Evolutionary conservation across 2,888 invertebrate species (phyloP), one percentile per base, ranked within the genome.

Genomic region (Oscheius sp.): DNA sequence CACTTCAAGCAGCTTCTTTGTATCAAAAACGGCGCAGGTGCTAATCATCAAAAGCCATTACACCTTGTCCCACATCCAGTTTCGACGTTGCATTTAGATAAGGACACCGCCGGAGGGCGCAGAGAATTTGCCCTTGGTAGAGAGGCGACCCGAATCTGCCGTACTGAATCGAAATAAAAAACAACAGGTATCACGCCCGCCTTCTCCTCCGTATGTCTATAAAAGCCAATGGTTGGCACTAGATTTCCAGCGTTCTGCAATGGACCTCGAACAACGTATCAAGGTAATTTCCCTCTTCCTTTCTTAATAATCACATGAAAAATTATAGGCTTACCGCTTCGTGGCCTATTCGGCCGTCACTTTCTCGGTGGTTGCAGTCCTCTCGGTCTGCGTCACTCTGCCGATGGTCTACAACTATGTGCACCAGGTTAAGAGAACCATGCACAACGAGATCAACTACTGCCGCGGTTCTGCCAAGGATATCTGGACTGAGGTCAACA

Each of bases 391-490:
- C 35, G 66, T 66, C 52, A 66, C 66, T 35, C 52, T 66, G n/a
- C 66, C 66, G 18, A 66, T 66, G 66, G 66, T 66, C 49, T 66
- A 66, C 66, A 66, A 66, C 66, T 66, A 66, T 49, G 66, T 66
- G n/a, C 66, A 66, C 52, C 84, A 86, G 59, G 86, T 86, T 43
- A 84, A 85, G 73, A 73, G 81, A 12, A 79, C 83, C 69, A 87
- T 87, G 86, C 86, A 86, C 77, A 84, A 80, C 72, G 86, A 86
- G 74, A 83, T 86, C 77, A 78, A 76, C 72, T 86, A 84, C 81
- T 86, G 86, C 82, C 85, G 59, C 23, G 69, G 81, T 70, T 79
- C 79, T 71, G 81, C 81, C 66, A 81, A 79, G 76, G 79, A 81
- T 66, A 81, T 81, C 78, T 81, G 81, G 81, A 71, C 74, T 63